Base-by-base conservation (phyloP, 2,797 vertebrate species). In the Potorous gilbertii region DNA sequence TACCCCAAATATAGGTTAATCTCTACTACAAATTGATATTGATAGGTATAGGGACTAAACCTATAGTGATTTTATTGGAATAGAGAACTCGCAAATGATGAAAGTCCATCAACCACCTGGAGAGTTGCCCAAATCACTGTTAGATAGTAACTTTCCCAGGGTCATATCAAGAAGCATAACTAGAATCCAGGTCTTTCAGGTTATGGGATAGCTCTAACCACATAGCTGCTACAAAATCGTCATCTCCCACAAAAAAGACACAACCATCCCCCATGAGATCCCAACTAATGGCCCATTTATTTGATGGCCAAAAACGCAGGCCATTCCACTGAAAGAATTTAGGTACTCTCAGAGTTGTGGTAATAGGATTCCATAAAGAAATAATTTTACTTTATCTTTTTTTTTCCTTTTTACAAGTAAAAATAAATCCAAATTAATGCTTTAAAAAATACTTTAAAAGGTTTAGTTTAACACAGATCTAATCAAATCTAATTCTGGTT, bases 121-220 rank as follows among this genome's bases (percentile, higher is more conserved):
- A 2, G 18, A 81, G 40, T 24, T 46, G 18, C 11, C 74, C 9
- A 81, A 81, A 81, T 40, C 74, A 46, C 40, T 81, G 74, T 8
- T 40, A 56, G n/a, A 46, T 28, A 66, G n/a, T 56, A 81, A 95
- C 59, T 55, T 90, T 55, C 94, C 50, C 12, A 50, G 92, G 92
- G 34, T 56, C 31, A 29, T 16, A 46, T 5, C 9, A 74, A 52
- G 57, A 55, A 50, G 27, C 0, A 18, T 16, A 54, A 93, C 52
- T 56, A 27, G 27, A 89, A 55, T 55, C 34, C 16, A 29, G 0
- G 8, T 56, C 59, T 28, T 59, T 94, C 56, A 59, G 59, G 29
- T 1, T 46, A 40, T 24, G 74, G 40, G 18, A 81, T 27, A 81
- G 74, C 21, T 81, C n/a, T 81, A 81, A 81, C 8, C 66, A 81